Conservation (phyloP, 2,113 vertebrate species). For the Hymenochirus boettgeri region DNA sequence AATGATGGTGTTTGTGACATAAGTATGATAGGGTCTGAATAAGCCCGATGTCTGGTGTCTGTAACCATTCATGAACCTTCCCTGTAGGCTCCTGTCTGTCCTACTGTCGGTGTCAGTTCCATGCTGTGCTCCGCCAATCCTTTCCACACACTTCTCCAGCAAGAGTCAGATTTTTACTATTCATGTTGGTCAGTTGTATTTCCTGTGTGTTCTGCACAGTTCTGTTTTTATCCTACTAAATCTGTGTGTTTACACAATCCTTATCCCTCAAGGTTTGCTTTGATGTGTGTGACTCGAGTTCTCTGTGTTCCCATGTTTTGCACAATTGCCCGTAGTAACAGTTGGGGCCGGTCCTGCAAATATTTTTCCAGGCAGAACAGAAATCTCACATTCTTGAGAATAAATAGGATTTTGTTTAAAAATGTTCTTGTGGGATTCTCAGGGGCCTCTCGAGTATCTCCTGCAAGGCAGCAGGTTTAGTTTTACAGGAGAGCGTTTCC, state of each 20-base stretch:
- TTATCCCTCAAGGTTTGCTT: not conserved
- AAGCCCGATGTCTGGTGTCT: too few relatives aligned
- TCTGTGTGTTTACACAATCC: not conserved
- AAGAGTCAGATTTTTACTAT: too few relatives aligned
- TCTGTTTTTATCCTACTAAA: not conserved
- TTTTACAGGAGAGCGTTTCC: not conserved
- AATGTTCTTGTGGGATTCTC: conserved; percentile 6
- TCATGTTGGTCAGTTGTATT: too few relatives aligned
- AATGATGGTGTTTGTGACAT: too few relatives aligned
- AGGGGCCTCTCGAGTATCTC: conserved; percentile 25
- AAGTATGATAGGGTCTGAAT: too few relatives aligned
- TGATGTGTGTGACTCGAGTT: not conserved
- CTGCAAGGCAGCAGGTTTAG: not conserved
- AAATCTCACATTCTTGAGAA: conserved; percentile 39
- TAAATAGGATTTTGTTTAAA: conserved; percentile 29
- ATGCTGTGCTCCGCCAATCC: too few relatives aligned
- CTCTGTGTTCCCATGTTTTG: conserved; percentile 21
- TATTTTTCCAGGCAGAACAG: conserved; percentile 18
- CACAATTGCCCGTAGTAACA: conserved; percentile 17
- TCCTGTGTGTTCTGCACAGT: not conserved
- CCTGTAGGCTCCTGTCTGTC: too few relatives aligned
- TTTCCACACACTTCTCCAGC: too few relatives aligned
- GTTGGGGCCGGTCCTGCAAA: conserved; percentile 2
- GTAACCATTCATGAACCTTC: too few relatives aligned
- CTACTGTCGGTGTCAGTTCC: too few relatives aligned